Evolutionary conservation across 2,113 vertebrate species (phyloP).

Genomic region (Xenopus borealis): DNA sequence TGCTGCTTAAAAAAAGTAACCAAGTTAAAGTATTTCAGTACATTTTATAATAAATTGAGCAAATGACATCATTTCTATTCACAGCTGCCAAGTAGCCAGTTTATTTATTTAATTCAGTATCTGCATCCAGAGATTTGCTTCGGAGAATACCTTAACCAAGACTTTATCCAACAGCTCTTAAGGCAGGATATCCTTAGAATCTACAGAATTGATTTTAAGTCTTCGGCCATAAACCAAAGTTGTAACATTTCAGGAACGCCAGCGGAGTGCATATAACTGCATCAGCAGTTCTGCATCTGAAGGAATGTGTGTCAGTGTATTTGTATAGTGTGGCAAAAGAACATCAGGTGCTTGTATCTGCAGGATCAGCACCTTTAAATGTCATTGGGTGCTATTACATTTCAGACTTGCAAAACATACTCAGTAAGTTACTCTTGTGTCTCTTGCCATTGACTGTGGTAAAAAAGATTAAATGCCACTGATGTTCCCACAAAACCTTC

Average conservation of each 20-base stretch:
- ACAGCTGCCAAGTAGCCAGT: too few relatives aligned
- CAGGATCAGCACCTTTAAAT: not conserved
- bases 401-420: not conserved
- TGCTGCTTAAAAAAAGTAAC: too few relatives aligned
- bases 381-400: not conserved
- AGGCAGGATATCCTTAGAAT: too few relatives aligned
- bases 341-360: not conserved
- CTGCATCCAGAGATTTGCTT: too few relatives aligned
- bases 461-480: not conserved
- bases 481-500: not conserved
- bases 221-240: not conserved
- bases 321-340: not conserved
- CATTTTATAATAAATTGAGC: too few relatives aligned
- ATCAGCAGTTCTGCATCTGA: not conserved
- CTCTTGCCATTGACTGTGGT: not conserved
- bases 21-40: too few relatives aligned
- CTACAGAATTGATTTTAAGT: too few relatives aligned
- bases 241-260: not conserved
- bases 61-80: too few relatives aligned
- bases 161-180: too few relatives aligned
- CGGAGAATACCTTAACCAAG: too few relatives aligned
- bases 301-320: not conserved
- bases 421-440: not conserved
- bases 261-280: not conserved
- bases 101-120: too few relatives aligned